Percentiles rank a stretch among this genome's conserved stretches.
These are phyloP conservation scores for Andricus curvator DNA, from an alignment of 2,888 invertebrate genomes.

Conservation along the genomic window DNA sequence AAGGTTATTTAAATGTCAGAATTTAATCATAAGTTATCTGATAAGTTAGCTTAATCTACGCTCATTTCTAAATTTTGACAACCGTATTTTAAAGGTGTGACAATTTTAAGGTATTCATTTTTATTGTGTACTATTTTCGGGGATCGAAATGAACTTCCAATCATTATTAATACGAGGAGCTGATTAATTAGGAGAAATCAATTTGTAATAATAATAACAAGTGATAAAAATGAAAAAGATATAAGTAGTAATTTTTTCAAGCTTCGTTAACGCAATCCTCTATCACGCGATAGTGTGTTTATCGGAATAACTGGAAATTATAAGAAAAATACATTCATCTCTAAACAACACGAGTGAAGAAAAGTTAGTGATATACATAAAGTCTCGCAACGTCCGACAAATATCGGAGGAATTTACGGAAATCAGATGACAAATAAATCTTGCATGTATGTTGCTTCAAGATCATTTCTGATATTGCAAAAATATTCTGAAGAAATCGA, in stretches of 20 bases:
- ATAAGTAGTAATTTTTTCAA: not conserved
- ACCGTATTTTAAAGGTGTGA: no score
- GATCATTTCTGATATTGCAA: not conserved
- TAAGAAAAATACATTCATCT: slow-evolving; percentile 44
- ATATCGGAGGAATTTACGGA: not conserved
- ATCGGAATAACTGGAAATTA: slow-evolving; percentile 31
- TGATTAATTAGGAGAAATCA: slow-evolving; percentile 10
- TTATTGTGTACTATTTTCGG: not conserved
- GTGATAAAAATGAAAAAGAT: not conserved
- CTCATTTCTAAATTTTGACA: no score
- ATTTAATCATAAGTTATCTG: no score
- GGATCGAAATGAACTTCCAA: not conserved
- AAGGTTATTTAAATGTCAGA: no score
- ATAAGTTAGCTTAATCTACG: no score
- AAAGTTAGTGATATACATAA: slow-evolving; percentile 8
- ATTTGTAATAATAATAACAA: slow-evolving; percentile 2
- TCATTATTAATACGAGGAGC: not conserved
- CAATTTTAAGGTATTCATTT: no score
- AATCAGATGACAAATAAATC: not conserved
- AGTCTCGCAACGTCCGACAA: not conserved
- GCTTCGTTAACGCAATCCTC: slow-evolving; percentile 11
- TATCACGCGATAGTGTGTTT: slow-evolving; percentile 20
- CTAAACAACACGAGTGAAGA: not conserved
- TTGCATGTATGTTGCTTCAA: not conserved
- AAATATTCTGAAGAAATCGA: not conserved